Evolutionary conservation across 2,113 vertebrate species (phyloP), one percentile per base, ranked within the genome.

Genomic region (Lepus timidus): DNA sequence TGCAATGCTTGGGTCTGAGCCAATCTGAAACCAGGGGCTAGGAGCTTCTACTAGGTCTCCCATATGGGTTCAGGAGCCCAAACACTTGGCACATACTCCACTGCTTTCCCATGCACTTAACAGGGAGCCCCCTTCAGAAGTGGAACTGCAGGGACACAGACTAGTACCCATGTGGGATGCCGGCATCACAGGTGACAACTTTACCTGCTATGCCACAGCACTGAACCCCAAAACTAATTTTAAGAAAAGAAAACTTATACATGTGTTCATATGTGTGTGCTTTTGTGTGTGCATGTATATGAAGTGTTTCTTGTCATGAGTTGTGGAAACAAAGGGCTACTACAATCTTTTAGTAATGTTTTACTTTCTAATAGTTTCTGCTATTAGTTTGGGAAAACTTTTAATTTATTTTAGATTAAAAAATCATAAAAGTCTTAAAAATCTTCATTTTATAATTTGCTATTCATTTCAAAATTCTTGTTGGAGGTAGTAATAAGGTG

Each of bases 391-490:
- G 7, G 20, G 9, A 67, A 78, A 64, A n/a, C 31, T 55, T 90
- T n/a, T 5, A 61, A 12, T 25, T 58, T 3, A 83, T 67, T 67
- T 68, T 22, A n/a, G 2, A 9, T 84, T 22, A 36, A n/a, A 65
- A 1, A 68, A n/a, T 51, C 19, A n/a, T 67, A 14, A 14, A 49
- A 23, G 9, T 23, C 36, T 49, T 67, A 71, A 2, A 2, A 76
- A 84, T 51, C 16, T 49, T 64, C 36, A 14, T 70, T 29, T 84
- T 90, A 44, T 61, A 79, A 70, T 70, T 65, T 81, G 39, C 70
- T 71, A 80, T 39, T 49, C 23, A 79, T 27, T 79, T 87, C 9
- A 84, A n/a, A 92, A 94, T 79, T 79, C 36, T 65, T 80, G 4
- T 85, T 78, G 52, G 33, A 90, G 9, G n/a, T n/a, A 23, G 23